Evolutionary conservation across 2,113 vertebrate genomes (phyloP).

Genomic region (Cheirogaleus medius): DNA sequence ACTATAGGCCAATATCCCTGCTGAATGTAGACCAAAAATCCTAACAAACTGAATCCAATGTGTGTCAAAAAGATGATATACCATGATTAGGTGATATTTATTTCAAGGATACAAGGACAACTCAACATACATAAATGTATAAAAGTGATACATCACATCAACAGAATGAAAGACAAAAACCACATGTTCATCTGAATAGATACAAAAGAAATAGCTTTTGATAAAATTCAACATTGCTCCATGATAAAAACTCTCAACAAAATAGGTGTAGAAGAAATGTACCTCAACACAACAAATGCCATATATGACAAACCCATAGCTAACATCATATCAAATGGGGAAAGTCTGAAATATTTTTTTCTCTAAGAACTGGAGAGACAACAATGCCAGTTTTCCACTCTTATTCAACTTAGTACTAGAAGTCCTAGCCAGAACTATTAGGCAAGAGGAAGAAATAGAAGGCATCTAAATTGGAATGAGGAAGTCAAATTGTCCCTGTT

Average conservation of each 20-base stretch:
- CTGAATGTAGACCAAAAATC: neutral
- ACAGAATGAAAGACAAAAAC: neutral
- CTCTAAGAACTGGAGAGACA: neutral
- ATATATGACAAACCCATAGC: neutral
- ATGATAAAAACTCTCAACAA: neutral
- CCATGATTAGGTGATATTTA: neutral
- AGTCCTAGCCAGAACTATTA: neutral
- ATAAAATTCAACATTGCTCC: neutral
- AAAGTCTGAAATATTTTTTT: neutral
- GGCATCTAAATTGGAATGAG: neutral
- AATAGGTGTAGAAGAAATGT: neutral
- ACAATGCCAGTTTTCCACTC: neutral
- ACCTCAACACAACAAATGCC: neutral
- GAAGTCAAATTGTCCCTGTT: neutral
- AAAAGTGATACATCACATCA: neutral
- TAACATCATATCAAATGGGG: neutral
- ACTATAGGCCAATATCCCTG: neutral
- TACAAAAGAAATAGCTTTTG: neutral
- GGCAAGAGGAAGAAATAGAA: neutral
- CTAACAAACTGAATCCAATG: neutral
- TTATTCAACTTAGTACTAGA: neutral
- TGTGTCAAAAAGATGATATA: neutral
- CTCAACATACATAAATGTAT: neutral
- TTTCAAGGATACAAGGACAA: neutral
- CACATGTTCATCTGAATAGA: neutral